A percentile compares a stretch with the other conserved stretches of the same genome.
phyloP scores from a whole-genome alignment of 2,113 vertebrate species.

The Nansenia antarctica region DNA sequence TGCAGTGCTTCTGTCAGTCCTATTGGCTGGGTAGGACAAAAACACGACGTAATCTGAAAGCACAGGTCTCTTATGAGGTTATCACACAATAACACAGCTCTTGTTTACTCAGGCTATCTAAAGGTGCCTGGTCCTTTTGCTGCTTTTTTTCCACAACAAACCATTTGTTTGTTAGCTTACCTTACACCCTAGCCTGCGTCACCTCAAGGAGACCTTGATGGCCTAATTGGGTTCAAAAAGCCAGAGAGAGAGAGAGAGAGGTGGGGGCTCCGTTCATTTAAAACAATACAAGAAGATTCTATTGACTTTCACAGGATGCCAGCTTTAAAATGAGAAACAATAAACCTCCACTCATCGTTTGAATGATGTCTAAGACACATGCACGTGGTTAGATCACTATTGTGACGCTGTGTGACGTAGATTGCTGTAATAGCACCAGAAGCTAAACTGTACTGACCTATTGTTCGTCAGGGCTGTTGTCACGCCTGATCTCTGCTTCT shows the following conservation, averaged over 20 bases:
- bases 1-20: constrained; percentile 3
- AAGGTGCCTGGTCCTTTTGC: neutral
- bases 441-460: constrained; percentile 3
- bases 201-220: neutral
- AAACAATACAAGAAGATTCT: neutral
- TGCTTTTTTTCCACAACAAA: neutral
- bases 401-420: constrained; percentile 1
- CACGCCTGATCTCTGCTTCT: constrained; percentile 12
- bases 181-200: neutral
- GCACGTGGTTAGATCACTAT: neutral
- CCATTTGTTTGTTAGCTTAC: constrained; percentile 7
- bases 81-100: neutral
- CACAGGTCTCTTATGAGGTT: constrained; percentile 1
- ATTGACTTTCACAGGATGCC: neutral
- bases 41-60: neutral
- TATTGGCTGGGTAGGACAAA: neutral
- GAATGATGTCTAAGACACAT: neutral
- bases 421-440: neutral
- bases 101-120: constrained; percentile 10
- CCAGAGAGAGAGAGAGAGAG: constrained; percentile 13
- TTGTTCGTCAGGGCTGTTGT: constrained; percentile 34
- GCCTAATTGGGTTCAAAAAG: constrained; percentile 14
- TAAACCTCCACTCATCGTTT: neutral
- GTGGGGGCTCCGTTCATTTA: neutral
- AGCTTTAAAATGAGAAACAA: neutral